Conservation (phyloP, 2,113 vertebrate species). For the Ceyx cyanopectus region DNA sequence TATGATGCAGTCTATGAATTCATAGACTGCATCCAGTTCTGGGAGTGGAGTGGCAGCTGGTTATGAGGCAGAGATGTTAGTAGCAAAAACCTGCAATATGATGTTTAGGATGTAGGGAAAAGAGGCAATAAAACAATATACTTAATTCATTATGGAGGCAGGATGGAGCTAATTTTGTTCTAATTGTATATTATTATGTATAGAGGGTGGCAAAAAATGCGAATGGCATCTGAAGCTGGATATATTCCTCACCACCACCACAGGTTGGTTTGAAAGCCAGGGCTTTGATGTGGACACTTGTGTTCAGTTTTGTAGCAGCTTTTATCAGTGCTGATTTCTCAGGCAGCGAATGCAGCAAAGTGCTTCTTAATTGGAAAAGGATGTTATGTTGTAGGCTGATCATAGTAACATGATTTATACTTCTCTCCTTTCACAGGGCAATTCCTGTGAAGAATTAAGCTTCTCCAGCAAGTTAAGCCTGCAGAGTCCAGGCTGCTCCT, state of each 20-base stretch:
- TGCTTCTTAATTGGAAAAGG: background rate
- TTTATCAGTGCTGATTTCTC: background rate
- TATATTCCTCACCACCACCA: background rate
- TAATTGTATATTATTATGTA: background rate
- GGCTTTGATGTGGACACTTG: background rate
- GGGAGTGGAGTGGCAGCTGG: background rate
- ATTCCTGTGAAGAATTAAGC: slow-evolving; percentile 16
- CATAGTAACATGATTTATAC: background rate
- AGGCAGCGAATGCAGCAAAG: background rate
- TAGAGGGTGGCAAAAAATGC: background rate
- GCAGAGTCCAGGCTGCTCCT: background rate
- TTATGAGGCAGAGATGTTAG: background rate
- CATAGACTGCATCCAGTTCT: background rate
- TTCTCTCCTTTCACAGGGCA: background rate
- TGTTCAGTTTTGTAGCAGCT: background rate
- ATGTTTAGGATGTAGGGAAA: background rate
- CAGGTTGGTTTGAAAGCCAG: background rate
- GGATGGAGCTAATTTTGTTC: background rate
- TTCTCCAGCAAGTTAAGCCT: background rate
- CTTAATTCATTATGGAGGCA: background rate
- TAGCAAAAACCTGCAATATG: background rate
- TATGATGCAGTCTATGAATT: background rate
- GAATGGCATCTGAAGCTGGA: background rate
- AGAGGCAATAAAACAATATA: background rate
- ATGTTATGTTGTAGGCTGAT: background rate